Conservation (phyloP, 1,140 invertebrate species). For the Pseudomyrmex cubaensis region DNA sequence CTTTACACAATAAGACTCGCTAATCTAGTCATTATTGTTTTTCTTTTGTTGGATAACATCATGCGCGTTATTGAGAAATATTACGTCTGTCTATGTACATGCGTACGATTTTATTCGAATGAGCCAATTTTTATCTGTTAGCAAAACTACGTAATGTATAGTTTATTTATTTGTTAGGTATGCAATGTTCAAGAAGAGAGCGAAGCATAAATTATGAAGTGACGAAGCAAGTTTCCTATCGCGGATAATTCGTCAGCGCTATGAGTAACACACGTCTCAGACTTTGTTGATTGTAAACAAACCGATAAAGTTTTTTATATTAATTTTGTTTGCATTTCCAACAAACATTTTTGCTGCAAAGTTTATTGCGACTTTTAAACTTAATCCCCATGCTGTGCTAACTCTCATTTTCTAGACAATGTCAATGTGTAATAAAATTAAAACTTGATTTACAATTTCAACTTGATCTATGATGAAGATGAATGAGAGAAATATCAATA, state of each 20-base stretch:
- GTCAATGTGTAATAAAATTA: conserved; percentile 32
- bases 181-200: too few relatives aligned
- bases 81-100: neutral
- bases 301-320: neutral
- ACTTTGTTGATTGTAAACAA: too few relatives aligned
- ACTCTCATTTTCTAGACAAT: conserved; percentile 56
- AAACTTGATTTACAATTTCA: conserved; percentile 48
- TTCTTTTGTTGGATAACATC: conserved; percentile 26
- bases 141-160: neutral
- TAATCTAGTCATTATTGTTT: conserved; percentile 12
- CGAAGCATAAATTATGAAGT: too few relatives aligned
- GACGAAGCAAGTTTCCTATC: too few relatives aligned
- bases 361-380: neutral
- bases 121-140: neutral
- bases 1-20: conserved; percentile 71
- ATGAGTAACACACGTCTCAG: too few relatives aligned
- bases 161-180: neutral
- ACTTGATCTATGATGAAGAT: conserved; percentile 1
- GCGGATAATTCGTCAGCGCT: too few relatives aligned
- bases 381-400: conserved; percentile 69
- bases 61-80: neutral
- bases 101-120: neutral
- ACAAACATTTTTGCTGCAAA: neutral
- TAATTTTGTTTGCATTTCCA: neutral
- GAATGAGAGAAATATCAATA: conserved; percentile 15